Percentiles rank a stretch among this genome's conserved stretches.
phyloP scores from a whole-genome alignment of 2,113 vertebrate species.

The Hyla sarda region DNA sequence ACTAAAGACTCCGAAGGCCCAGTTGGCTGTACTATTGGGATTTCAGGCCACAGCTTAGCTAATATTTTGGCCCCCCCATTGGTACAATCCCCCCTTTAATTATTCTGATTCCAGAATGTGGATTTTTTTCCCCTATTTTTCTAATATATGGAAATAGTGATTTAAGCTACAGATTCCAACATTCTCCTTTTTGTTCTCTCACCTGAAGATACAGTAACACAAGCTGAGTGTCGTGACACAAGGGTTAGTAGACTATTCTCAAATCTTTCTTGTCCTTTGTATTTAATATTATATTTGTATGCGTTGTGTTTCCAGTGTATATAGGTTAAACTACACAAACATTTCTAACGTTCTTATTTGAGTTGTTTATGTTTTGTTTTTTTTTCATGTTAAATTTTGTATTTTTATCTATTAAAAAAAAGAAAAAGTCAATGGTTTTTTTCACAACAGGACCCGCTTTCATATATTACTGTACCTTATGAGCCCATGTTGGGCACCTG shows the following conservation, averaged over 20 bases:
- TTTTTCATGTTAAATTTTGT: constrained; percentile 10
- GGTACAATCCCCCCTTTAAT: constrained; percentile 3
- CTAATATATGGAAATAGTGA: constrained; percentile 35
- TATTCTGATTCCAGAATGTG: constrained; percentile 43
- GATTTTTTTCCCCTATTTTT: constrained; percentile 32
- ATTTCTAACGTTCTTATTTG: constrained; percentile 22
- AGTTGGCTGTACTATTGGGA: background rate
- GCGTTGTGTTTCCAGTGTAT: background rate
- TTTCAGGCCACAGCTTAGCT: background rate
- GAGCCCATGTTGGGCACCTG: background rate
- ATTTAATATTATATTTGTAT: constrained; percentile 32
- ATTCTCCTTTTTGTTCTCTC: background rate
- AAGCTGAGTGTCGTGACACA: constrained; percentile 16
- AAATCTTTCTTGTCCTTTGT: constrained; percentile 46
- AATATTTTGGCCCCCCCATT: background rate
- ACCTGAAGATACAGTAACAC: constrained; percentile 13
- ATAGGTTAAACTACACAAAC: constrained; percentile 21
- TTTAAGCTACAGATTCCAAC: constrained; percentile 2
- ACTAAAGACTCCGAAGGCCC: constrained; percentile 2
- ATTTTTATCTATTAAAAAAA: constrained; percentile 52
- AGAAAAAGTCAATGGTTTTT: constrained; percentile 16
- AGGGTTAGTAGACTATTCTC: constrained; percentile 47
- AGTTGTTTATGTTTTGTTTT: constrained; percentile 17
- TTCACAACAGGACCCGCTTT: background rate
- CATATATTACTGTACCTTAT: background rate